phyloP scores from a whole-genome alignment of 2,797 vertebrate species.

The Sebastiscus tertius region DNA sequence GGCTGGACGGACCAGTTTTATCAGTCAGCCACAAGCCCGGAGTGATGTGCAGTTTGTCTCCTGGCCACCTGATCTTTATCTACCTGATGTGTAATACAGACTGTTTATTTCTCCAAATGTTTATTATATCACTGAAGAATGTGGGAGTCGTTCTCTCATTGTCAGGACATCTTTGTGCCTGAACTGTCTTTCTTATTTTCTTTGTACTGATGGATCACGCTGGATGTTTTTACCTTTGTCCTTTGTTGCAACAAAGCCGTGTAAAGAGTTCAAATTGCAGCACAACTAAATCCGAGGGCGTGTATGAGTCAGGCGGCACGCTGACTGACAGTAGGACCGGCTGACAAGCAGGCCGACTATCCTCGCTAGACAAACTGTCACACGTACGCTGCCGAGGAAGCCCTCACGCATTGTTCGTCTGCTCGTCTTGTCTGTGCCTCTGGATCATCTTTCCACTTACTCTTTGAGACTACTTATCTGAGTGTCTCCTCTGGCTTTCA shows the following conservation, averaged over 20 bases:
- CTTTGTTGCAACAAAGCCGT: conserved; percentile 18
- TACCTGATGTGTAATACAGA: background rate
- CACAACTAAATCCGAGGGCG: conserved; percentile 7
- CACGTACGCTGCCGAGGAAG: conserved; percentile 18
- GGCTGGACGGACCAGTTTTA: conserved; percentile 73
- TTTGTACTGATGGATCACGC: background rate
- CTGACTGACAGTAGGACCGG: conserved; percentile 21
- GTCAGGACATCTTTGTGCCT: background rate
- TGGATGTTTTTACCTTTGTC: conserved; percentile 17
- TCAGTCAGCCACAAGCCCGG: conserved; percentile 52
- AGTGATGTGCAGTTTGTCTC: conserved; percentile 30
- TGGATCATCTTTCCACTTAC: conserved; percentile 7
- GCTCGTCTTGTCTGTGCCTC: background rate
- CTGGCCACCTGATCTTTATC: conserved; percentile 12
- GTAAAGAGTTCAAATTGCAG: conserved; percentile 14
- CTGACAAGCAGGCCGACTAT: conserved; percentile 25
- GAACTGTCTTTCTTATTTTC: background rate
- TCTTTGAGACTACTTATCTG: conserved; percentile 1
- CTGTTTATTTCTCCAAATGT: background rate
- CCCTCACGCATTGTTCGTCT: conserved; percentile 4
- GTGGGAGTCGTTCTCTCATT: background rate
- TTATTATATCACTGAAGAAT: background rate
- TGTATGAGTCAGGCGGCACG: conserved; percentile 30
- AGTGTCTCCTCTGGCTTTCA: background rate
- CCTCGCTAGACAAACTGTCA: conserved; percentile 54